Conservation (phyloP, 2,113 vertebrate genomes). For the Zingel zingel region DNA sequence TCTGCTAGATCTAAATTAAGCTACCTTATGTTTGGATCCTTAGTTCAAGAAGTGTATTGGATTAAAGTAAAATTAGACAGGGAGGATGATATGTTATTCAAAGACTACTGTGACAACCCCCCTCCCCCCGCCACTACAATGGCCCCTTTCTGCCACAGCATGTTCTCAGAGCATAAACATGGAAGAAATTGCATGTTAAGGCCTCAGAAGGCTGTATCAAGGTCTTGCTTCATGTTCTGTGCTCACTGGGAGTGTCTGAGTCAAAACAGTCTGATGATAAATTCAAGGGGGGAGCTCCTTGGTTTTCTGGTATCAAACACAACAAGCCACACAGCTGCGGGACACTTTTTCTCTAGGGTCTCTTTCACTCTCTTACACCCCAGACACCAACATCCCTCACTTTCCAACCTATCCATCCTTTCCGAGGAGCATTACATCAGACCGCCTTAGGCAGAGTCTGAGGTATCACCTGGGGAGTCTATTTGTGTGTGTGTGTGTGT, state of each 20-base stretch:
- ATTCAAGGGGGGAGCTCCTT: slow-evolving; percentile 50
- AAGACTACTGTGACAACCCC: neutral
- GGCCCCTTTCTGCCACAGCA: slow-evolving; percentile 1
- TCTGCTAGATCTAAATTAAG: slow-evolving; percentile 46
- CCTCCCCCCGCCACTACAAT: neutral
- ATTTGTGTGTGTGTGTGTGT: slow-evolving; percentile 21
- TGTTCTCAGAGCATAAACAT: neutral
- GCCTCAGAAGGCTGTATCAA: slow-evolving; percentile 5
- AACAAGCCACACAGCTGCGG: slow-evolving; percentile 71
- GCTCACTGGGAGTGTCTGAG: slow-evolving; percentile 46
- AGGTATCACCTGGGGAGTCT: slow-evolving; percentile 71
- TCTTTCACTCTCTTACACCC: slow-evolving; percentile 34
- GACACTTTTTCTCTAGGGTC: slow-evolving; percentile 47
- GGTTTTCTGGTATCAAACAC: slow-evolving; percentile 64
- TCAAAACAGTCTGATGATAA: slow-evolving; percentile 56
- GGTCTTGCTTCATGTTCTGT: slow-evolving; percentile 12
- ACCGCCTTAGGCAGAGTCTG: slow-evolving; percentile 54
- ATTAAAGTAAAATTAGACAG: slow-evolving; percentile 42
- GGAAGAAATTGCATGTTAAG: neutral
- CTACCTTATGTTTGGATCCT: slow-evolving; percentile 21
- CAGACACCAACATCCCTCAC: slow-evolving; percentile 43
- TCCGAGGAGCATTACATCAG: slow-evolving; percentile 77
- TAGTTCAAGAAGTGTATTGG: slow-evolving; percentile 29
- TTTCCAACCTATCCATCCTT: slow-evolving; percentile 46
- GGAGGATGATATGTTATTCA: slow-evolving; percentile 16